These are phyloP conservation scores for Phrynosoma platyrhinos DNA, from an alignment of 2,113 vertebrate genomes.

Conservation along the genomic window DNA sequence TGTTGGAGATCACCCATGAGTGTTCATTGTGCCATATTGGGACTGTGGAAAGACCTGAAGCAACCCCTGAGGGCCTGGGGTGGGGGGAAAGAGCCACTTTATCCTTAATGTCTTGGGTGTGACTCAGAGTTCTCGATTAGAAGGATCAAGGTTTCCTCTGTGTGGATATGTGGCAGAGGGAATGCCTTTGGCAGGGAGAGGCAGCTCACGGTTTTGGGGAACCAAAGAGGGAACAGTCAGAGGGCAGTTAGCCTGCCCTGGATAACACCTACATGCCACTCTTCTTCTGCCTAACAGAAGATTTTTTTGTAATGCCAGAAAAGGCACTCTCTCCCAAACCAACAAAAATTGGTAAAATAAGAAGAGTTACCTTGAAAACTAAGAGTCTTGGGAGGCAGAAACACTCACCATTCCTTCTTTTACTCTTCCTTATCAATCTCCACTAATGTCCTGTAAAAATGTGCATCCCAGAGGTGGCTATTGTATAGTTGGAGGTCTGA, in stretches of 20 bases:
- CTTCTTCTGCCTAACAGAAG: neutral
- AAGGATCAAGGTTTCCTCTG: neutral
- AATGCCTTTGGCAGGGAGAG: too few relatives aligned
- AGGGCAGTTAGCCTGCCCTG: neutral
- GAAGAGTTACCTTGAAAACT: neutral
- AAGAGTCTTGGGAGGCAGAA: too few relatives aligned
- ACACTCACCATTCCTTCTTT: too few relatives aligned
- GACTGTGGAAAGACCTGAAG: neutral
- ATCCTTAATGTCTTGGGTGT: neutral
- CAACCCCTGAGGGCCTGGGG: neutral
- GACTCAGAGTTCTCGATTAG: neutral
- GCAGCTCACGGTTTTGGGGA: rapidly evolving
- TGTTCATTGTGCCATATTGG: neutral
- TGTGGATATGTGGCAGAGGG: too few relatives aligned
- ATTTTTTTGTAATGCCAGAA: neutral
- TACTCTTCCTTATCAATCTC: too few relatives aligned
- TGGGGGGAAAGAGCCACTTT: neutral
- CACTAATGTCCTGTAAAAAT: too few relatives aligned
- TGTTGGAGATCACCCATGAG: neutral
- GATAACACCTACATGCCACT: neutral
- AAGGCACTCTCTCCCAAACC: neutral
- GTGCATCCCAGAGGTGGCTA: neutral
- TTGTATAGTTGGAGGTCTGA: neutral
- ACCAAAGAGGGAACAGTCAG: neutral
- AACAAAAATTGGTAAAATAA: neutral